These are phyloP conservation scores for Onychorhynchus coronatus DNA, from an alignment of 2,113 vertebrate genomes.

Conservation along the genomic window DNA sequence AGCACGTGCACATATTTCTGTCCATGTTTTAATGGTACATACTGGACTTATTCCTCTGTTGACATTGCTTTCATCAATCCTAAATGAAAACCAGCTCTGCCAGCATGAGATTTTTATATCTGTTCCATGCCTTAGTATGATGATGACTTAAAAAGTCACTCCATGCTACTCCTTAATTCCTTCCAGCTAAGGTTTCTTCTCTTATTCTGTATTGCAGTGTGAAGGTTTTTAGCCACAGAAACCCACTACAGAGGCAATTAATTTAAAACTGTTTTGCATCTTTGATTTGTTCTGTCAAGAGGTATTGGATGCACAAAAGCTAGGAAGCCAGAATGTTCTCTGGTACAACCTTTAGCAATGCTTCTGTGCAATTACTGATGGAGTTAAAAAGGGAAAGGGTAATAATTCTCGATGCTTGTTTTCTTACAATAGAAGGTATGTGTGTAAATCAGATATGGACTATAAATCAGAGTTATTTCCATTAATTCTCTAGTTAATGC, in stretches of 20 bases:
- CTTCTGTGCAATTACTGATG: background rate
- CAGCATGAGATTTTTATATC: background rate
- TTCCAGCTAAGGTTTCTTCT: background rate
- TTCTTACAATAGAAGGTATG: background rate
- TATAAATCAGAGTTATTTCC: slow-evolving; percentile 33
- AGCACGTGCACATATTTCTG: background rate
- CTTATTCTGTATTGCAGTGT: background rate
- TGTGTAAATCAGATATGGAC: background rate
- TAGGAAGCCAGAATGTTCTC: background rate
- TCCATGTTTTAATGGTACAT: background rate
- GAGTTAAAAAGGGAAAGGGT: background rate
- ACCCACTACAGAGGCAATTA: background rate
- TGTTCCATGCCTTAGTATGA: background rate
- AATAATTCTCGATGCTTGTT: background rate
- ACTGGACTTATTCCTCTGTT: background rate
- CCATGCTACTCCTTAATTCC: slow-evolving; percentile 17
- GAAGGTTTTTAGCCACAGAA: background rate
- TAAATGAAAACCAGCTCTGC: background rate
- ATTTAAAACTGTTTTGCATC: background rate
- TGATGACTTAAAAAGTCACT: background rate
- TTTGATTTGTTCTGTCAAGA: background rate
- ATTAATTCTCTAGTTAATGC: slow-evolving; percentile 31
- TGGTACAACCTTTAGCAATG: background rate
- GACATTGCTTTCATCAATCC: background rate
- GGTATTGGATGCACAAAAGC: background rate